Base-by-base conservation (phyloP, 2,113 vertebrate genomes). In the Bubo blakistoni region DNA sequence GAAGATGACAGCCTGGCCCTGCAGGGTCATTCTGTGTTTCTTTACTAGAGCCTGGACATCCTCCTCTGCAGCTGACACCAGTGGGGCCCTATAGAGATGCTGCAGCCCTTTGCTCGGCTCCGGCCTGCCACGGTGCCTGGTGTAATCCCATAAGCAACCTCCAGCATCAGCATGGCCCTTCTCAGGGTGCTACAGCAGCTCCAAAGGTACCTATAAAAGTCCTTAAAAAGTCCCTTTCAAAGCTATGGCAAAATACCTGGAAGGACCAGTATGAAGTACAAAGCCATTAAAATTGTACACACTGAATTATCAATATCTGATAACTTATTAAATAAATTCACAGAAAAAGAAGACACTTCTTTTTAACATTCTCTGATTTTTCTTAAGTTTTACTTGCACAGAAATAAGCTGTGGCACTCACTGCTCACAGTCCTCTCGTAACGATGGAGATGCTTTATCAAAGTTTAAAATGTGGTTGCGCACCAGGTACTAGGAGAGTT, bases 251-350 rank as follows among this genome's bases (percentile, higher is more conserved):
- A 72, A 76, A 70, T 71, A 88, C 86, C 87, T 93, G 89, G 88
- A 97, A 90, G 71, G 81, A 96, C 62, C 90, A 83, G 52, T 44
- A 74, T 32, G 49, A 88, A 93, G 40, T 74, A 82, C 79, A 97
- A 95, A 96, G 93, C 77, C 93, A 72, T 94, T 97, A 97, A 93
- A 96, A 96, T 79, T 62, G 59, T 62, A 96, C 73, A 96, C n/a
- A 87, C 26, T 51, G 73, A 94, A 93, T 88, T 84, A 90, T 25
- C 9, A 6, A 66, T 21, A 87, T 27, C 52, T 62, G 85, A 78
- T 93, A 89, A 88, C 52, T 89, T 89, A 44, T n/a, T 81, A 81
- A 95, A 94, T 54, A 95, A 79, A 93, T 54, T 67, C 67, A 86
- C 85, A 67, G 66, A 47, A 83, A 80, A 80, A 88, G 69, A 95